Base-by-base conservation (phyloP, 2,797 vertebrate genomes). In the Falco biarmicus region DNA sequence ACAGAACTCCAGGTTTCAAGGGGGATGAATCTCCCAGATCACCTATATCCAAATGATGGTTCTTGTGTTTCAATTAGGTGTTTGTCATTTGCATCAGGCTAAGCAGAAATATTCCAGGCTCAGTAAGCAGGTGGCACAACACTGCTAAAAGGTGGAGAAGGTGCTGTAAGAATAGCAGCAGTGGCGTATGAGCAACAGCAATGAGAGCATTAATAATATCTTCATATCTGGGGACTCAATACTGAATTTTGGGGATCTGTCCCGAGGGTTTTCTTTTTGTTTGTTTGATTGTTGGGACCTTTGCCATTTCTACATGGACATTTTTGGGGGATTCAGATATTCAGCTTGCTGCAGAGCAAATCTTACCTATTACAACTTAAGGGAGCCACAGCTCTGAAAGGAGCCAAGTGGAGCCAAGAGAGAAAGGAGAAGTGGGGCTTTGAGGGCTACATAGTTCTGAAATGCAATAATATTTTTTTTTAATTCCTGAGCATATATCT, bases 291-390 rank as follows among this genome's bases (percentile, higher is more conserved):
- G 2, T 31, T 59, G 17, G 21, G 32, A 47, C 32, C 6, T 32
- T 74, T 70, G 17, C 4, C 10, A 53, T 75, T 91, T 81, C 22
- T 61, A 54, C 17, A 15, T 0, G 0, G 4, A 11, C 3, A 21
- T 45, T 80, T 69, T 48, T 43, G 17, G 5, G 16, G 13, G 13
- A 45, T 76, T 53, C 32, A 71, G 25, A 24, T 47, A 50, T 32
- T 32, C 10, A 45, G 7, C 17, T 89, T 81, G 73, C 79, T 15
- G 32, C 28, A 45, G 73, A 83, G 11, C 2, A 10, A 34, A 6
- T 56, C 37, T 87, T 81, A 9, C 16, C 18, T 57, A 15, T n/a
- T 69, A 56, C 10, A 5, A 12, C 13, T 74, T 61, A 69, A 53
- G 18, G 19, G 22, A 74, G 28, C 5, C 18, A 24, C 8, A 39